Conservation (phyloP, 2,888 invertebrate genomes). For the Aricia artaxerxes region DNA sequence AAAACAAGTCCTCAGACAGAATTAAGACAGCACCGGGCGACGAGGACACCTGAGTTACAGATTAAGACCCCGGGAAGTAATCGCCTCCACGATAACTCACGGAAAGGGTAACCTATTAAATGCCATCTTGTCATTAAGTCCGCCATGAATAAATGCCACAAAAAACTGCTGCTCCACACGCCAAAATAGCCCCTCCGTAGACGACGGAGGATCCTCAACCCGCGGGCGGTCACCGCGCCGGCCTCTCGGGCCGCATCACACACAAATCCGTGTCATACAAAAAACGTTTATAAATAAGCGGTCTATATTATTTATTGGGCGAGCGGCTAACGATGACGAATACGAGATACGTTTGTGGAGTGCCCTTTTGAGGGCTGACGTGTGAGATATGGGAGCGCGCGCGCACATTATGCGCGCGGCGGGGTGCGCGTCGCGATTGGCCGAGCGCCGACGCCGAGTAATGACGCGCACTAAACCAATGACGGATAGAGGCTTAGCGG, state of each 20-base stretch:
- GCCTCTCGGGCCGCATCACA: conserved; percentile 2
- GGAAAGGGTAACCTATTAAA: conserved; percentile 28
- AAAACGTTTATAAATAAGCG: conserved; percentile 61
- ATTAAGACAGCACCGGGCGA: conserved; percentile 7
- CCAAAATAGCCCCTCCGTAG: background rate
- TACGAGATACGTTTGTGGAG: conserved; percentile 75
- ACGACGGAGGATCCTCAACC: background rate
- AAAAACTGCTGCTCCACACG: background rate
- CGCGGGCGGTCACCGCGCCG: background rate
- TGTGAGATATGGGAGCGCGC: conserved; percentile 72
- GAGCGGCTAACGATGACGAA: conserved; percentile 74
- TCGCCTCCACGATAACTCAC: conserved; percentile 15
- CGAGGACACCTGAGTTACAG: background rate
- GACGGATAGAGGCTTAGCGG: conserved; percentile 50
- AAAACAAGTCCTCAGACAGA: background rate
- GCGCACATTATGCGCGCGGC: conserved; percentile 73
- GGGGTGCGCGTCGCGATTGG: conserved; percentile 76
- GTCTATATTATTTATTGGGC: conserved; percentile 61
- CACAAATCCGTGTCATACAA: conserved; percentile 48
- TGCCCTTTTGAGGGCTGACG: conserved; percentile 70
- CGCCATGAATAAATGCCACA: conserved; percentile 56
- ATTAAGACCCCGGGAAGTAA: conserved; percentile 27
- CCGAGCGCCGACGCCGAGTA: conserved; percentile 65
- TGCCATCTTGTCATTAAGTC: conserved; percentile 44
- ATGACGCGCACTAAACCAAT: conserved; percentile 70